Conservation (phyloP, 2,797 vertebrate species). For the Helostoma temminkii region DNA sequence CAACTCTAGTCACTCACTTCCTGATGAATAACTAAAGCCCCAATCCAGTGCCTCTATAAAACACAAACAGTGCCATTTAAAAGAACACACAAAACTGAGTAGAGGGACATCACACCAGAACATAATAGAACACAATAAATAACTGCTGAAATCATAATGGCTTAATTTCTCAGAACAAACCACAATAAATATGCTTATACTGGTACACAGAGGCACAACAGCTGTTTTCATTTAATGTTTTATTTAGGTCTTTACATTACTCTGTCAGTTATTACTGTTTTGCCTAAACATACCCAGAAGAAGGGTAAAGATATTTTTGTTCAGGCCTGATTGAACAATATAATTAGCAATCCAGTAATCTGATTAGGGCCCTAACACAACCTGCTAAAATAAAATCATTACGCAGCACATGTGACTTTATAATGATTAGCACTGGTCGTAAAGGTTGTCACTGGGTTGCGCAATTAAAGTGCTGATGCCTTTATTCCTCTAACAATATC, state of each 20-base stretch:
- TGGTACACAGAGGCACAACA: too few relatives aligned
- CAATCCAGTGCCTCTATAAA: conserved; percentile 39
- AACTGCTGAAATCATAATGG: not conserved
- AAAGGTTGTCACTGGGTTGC: not conserved
- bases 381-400: not conserved
- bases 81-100: not conserved
- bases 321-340: not conserved
- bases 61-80: conserved; percentile 21
- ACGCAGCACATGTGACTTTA: not conserved
- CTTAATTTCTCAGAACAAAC: not conserved
- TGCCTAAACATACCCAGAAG: too few relatives aligned
- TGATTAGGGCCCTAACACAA: not conserved
- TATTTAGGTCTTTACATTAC: not conserved
- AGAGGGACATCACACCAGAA: not conserved
- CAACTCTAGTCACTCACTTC: conserved; percentile 36
- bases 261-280: too few relatives aligned
- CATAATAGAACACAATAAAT: not conserved
- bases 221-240: not conserved
- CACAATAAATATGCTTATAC: not conserved
- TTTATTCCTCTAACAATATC: not conserved
- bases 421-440: not conserved
- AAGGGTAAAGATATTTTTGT: not conserved
- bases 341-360: not conserved
- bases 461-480: not conserved
- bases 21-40: conserved; percentile 36